Base-by-base conservation (phyloP, 2,113 vertebrate species). In the Microtus richardsoni region DNA sequence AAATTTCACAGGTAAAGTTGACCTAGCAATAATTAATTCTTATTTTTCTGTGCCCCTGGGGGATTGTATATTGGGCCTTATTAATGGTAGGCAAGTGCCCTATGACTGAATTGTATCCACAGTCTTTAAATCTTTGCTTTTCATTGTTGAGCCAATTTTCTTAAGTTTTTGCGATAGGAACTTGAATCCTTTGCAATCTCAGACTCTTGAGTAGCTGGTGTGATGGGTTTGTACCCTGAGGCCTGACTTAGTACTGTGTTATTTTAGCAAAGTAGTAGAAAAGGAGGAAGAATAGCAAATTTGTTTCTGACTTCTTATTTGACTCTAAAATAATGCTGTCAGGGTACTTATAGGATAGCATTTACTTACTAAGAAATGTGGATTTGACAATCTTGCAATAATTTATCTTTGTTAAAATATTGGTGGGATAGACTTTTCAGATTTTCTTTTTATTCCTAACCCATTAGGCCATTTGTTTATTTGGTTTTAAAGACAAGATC, bases 261-360 rank as follows among this genome's bases (percentile, higher is more conserved):
- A 75, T 88, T 62, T 62, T 88, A 60, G 41, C 49, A 36, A 33
- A 39, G 33, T 60, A 49, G 83, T 11, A 88, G 54, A n/a, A 70
- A 73, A 74, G 30, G 58, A 71, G 21, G 39, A 13, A n/a, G 39
- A 60, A n/a, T 64, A 80, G 21, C 64, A 26, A 78, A 44, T 58
- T 86, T 26, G n/a, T 95, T 74, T 17, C 74, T 64, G 36, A 75
- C 47, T 91, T 91, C 14, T 92, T 86, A 87, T 74, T 93, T 93
- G 74, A 28, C 30, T 79, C 62, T 62, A 39, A 62, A 60, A 73
- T 88, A 80, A 79, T 73, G 60, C 52, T 64, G 60, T 78, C 54
- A 92, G 66, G 39, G 66, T 74, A 64, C 66, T 73, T 86, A 33
- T 17, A 94, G 84, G 0, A 17, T 13, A 96, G 64, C 0, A 41